Evolutionary conservation across 2,888 invertebrate species (phyloP), one percentile per base, ranked within the genome.

Genomic region (Pheosia gnoma): DNA sequence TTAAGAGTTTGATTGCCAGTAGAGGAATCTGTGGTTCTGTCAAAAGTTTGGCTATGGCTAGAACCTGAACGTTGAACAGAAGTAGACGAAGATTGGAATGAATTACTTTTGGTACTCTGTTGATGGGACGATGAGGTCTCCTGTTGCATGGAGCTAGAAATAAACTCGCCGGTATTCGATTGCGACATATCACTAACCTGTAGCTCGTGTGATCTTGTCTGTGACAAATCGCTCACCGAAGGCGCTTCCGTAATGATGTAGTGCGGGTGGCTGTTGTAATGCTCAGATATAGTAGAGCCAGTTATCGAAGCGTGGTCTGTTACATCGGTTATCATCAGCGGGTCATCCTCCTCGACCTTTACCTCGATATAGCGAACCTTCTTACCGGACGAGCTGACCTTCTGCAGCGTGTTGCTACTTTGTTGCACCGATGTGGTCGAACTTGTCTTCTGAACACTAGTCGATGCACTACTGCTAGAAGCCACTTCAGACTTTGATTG

Each of bases 161-260:
- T 79, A 72, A 88, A 94, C 66, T 94, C 94, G 58, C 94, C 94
- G 3, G 89, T 88, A 49, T 78, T 89, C 4, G 89, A 82, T 67
- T 89, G 86, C 56, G 91, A 85, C 93, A 94, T 93, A 63, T 94
- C 94, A 71, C 87, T 91, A 61, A 93, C 84, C 61, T 89, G 80
- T 70, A 84, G 87, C 70, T 88, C 90, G 56, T 86, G 84, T 58
- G 88, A 77, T 79, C 85, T 84, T 66, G 82, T 82, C 76, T 92
- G 91, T n/a, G 94, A 91, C 61, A 94, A 83, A 72, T 94, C 94
- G 49, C 84, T 81, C 51, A 93, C 86, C 52, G 94, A 94, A 41
- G 94, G 94, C 58, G 94, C 94, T 78, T 94, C 94, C 52, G 94
- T 94, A 65, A 94, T 94, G 73, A 94, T 93, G 73, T 94, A 94